phyloP scores from a whole-genome alignment of 2,888 invertebrate species.

The Actias luna region DNA sequence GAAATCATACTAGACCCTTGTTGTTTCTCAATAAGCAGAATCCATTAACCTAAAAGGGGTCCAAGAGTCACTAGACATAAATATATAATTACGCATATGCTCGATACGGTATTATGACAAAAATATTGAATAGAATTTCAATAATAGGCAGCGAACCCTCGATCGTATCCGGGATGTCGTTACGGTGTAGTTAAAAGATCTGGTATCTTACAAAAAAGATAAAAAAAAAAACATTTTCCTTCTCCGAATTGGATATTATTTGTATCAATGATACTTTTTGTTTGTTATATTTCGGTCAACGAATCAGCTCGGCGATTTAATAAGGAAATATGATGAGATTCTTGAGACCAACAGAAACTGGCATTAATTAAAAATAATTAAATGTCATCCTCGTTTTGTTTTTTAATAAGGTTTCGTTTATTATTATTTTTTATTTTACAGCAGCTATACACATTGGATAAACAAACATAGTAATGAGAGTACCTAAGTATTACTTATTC shows the following conservation, averaged over 20 bases:
- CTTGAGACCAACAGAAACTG: not conserved
- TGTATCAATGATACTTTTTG: constrained; percentile 4
- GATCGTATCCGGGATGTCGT: not conserved
- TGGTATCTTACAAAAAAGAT: not conserved
- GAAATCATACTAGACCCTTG: not conserved
- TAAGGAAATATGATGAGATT: constrained; percentile 2
- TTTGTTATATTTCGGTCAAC: not conserved
- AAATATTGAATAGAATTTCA: constrained; percentile 6
- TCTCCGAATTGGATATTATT: constrained; percentile 1
- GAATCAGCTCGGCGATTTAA: not conserved
- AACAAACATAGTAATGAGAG: not conserved
- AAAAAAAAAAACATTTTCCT: not conserved
- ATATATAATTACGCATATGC: not conserved
- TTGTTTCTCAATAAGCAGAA: not conserved
- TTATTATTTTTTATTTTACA: not conserved
- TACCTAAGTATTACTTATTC: not conserved
- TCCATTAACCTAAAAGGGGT: not conserved
- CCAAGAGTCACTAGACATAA: not conserved
- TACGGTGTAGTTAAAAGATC: not conserved
- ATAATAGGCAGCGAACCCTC: not conserved
- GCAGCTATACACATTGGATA: not conserved
- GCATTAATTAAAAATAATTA: constrained; percentile 7
- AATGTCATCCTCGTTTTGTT: not conserved
- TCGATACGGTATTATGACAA: not conserved
- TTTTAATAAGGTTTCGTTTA: not conserved